Evolutionary conservation across 2,797 vertebrate species (phyloP), one percentile per base, ranked within the genome.

Genomic region (Sparus aurata): DNA sequence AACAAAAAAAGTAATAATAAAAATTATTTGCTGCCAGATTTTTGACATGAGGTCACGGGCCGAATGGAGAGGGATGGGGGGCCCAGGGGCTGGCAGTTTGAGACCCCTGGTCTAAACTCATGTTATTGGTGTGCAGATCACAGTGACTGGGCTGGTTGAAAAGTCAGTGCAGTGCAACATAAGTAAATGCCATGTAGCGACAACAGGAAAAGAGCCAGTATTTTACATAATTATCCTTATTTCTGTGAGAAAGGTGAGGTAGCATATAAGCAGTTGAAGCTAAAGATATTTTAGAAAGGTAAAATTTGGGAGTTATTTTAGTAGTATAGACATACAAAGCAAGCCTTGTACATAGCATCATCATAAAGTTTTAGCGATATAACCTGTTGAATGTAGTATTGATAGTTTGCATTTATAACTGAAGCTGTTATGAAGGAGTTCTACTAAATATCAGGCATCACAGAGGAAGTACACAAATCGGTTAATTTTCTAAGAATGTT

Each of bases 311-410:
- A 71, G 60, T 67, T 75, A 66, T 80, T 84, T 85, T 80, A 75
- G 60, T 57, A 71, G 59, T 7, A 10, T 34, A 69, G 68, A 60
- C 16, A n/a, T 54, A 57, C 3, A 38, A 65, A 52, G 76, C 43
- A 57, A 76, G 65, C 38, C 18, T 53, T 89, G 87, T 88, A 87
- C 52, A 88, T 87, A 86, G 41, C 73, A 55, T 80, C 50, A 54
- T 80, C 25, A 67, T 64, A 34, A 58, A 2, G 59, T 84, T 88
- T 87, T 79, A 87, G 77, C 63, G 59, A 86, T 90, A 82, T 90
- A 93, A 88, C 87, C 89, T 84, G 84, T 84, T 94, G 92, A 94
- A 94, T 95, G 94, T 95, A 94, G 88, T 93, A 69, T 69, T 90
- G 58, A 85, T 89, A 90, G 73, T 89, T 84, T 89, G 83, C 80